Base-by-base conservation (phyloP, 2,113 vertebrate genomes). In the Xenopus laevis region DNA sequence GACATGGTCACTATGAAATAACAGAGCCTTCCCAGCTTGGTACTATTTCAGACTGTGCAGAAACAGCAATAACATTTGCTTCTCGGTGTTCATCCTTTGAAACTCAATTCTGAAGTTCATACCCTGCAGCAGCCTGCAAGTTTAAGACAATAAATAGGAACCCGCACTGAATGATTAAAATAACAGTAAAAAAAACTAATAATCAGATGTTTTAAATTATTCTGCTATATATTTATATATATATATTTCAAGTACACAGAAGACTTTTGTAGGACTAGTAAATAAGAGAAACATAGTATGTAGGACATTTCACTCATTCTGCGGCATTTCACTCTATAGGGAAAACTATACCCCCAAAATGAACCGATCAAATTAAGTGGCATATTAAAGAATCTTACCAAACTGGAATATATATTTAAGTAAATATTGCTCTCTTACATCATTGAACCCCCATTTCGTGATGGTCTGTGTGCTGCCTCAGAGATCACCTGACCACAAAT, bases 191-290 rank as follows among this genome's bases (percentile, higher is more conserved):
- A 62, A 50, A 30, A 13, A 27, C 1, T 4, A n/a, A 60, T 13
- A 20, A 61, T n/a, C 13, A 47, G 16, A 45, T 46, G 44, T 71
- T 47, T 71, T 71, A 71, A 64, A 57, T 77, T 77, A 64, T 60
- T 21, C 75, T 53, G 47, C 67, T 50, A 40, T 18, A 20, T 58
- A 58, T 27, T 27, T 27, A 27, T 44, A 74, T 71, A 74, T 71
- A 78, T 78, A 85, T 57, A 62, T 81, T 85, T 86, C 84, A 87
- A 85, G 84, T 86, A 89, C 78, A 72, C 74, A 82, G 81, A 90
- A 84, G 87, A 91, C 88, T 84, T 55, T 80, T 65, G 27, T 75
- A 80, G 80, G 82, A 70, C 82, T 59, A 87, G 72, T 67, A 78
- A 82, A 85, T 58, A 66, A 66, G 57, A 58, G 7, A 18, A 55